A percentile compares a stretch with the other conserved stretches of the same genome.
phyloP scores from a whole-genome alignment of 2,113 vertebrate species.

The Siniperca knerii region DNA sequence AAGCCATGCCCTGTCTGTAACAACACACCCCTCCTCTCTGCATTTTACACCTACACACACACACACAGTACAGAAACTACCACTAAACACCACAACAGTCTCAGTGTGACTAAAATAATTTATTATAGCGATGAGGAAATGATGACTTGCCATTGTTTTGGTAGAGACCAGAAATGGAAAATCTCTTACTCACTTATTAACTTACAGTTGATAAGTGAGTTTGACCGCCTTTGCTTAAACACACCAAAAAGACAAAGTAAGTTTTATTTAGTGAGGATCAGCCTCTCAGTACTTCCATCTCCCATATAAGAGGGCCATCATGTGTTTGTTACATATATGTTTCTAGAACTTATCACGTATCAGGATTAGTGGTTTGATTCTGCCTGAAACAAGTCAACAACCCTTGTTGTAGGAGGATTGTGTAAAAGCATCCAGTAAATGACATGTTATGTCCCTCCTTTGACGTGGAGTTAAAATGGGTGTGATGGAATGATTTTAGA shows the following conservation, averaged over 20 bases:
- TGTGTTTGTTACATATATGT: neutral
- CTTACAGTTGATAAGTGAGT: neutral
- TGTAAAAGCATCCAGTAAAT: constrained; percentile 10
- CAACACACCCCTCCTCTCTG: constrained; percentile 53
- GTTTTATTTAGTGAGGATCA: neutral
- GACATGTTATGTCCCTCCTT: neutral
- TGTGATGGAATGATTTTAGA: constrained; percentile 18
- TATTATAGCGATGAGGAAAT: neutral
- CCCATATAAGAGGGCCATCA: neutral
- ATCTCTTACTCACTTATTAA: neutral
- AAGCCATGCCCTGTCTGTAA: constrained; percentile 57
- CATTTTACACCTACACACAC: constrained; percentile 41
- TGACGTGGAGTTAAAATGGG: constrained; percentile 4
- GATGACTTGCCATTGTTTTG: neutral
- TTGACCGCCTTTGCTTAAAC: neutral
- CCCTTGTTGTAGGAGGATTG: neutral
- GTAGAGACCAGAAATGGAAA: neutral
- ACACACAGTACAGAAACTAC: constrained; percentile 27
- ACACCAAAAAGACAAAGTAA: neutral
- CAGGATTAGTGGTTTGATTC: constrained; percentile 18
- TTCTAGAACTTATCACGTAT: neutral
- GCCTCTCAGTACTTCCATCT: neutral
- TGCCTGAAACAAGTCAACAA: neutral
- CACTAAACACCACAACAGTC: constrained; percentile 5
- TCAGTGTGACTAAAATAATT: neutral